Evolutionary conservation across 2,113 vertebrate species (phyloP).

Genomic region (Fregetta grallaria): DNA sequence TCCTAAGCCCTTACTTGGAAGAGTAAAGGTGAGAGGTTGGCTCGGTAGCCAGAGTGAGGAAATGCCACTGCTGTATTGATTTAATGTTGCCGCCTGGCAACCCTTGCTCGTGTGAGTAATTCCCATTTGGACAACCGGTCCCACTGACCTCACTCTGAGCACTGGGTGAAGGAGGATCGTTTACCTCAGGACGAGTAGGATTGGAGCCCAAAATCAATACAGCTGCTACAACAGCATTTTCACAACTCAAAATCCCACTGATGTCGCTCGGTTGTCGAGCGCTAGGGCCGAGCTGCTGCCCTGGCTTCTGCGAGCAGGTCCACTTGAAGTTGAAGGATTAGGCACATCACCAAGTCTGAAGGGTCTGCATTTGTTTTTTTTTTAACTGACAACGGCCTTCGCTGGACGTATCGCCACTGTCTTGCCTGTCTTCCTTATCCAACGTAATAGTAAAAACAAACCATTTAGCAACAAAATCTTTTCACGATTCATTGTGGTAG

Average conservation of each 20-base stretch:
- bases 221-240: neutral
- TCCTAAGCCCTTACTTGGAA: neutral
- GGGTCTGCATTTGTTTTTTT: neutral
- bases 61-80: neutral
- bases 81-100: neutral
- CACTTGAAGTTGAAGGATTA: neutral
- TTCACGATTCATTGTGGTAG: fast-evolving
- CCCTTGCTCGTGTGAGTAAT: neutral
- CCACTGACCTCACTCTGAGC: neutral
- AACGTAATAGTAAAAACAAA: neutral
- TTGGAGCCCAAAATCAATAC: neutral
- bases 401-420: fast-evolving
- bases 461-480: neutral
- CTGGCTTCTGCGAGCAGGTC: neutral
- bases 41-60: neutral
- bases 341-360: neutral
- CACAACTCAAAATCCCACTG: neutral
- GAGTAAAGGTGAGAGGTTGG: neutral
- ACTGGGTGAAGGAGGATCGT: neutral
- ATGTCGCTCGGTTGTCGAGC: fast-evolving
- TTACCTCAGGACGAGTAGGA: neutral
- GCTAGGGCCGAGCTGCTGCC: neutral
- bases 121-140: neutral
- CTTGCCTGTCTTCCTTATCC: neutral
- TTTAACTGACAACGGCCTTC: neutral